Percentiles rank a stretch among this genome's conserved stretches.
These are phyloP conservation scores for Cordilura impudica DNA, from an alignment of 2,888 invertebrate species.

Conservation along the genomic window DNA sequence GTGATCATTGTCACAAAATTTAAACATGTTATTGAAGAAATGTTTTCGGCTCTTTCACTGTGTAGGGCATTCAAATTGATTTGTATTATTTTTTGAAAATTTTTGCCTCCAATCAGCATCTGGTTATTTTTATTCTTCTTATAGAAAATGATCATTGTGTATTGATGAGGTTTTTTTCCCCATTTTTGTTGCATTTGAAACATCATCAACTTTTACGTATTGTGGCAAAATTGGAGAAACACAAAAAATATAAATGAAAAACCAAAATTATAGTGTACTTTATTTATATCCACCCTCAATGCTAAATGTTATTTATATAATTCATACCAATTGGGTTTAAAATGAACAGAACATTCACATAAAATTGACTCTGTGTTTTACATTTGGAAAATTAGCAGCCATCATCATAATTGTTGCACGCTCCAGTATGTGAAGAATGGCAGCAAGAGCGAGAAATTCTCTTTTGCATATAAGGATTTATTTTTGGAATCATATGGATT, in stretches of 20 bases:
- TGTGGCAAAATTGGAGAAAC: no score
- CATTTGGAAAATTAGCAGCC: slow-evolving; percentile 50
- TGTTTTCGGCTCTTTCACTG: no score
- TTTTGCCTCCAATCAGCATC: not conserved
- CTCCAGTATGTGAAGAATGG: not conserved
- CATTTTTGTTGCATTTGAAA: not conserved
- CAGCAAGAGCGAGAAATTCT: not conserved
- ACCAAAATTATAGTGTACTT: slow-evolving; percentile 20
- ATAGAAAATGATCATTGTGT: not conserved
- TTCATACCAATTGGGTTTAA: slow-evolving; percentile 41
- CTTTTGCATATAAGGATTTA: slow-evolving; percentile 36
- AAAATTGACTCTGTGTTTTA: slow-evolving; percentile 23
- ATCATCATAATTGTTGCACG: slow-evolving; percentile 1
- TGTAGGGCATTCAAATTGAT: no score
- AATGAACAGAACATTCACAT: slow-evolving; percentile 14
- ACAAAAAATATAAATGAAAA: no score
- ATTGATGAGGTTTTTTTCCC: not conserved
- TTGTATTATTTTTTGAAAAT: not conserved
- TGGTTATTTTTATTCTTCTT: not conserved
- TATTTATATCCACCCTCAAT: slow-evolving; percentile 63
- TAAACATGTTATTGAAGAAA: no score
- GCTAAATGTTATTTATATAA: slow-evolving; percentile 54
- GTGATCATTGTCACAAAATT: no score
- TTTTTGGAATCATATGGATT: slow-evolving; percentile 52
- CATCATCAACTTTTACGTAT: not conserved